Evolutionary conservation across 2,888 invertebrate genomes (phyloP).

Genomic region (Callinectes sapidus): DNA sequence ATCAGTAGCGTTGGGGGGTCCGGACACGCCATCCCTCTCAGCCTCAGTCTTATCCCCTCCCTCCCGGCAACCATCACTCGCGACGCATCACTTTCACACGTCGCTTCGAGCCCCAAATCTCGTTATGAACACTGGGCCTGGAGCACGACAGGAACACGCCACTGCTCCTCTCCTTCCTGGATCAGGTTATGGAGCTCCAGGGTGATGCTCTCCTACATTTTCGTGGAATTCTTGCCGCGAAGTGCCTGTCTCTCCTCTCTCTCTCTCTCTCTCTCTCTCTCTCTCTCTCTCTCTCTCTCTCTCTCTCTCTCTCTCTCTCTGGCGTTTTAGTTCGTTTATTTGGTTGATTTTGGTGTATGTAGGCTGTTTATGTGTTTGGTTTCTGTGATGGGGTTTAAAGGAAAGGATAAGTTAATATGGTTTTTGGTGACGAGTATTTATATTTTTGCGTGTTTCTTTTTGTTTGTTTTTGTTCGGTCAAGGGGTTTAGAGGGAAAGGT

Average conservation of each 20-base stretch:
- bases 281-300: neutral
- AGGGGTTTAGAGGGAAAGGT: no score
- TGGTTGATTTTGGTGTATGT: neutral
- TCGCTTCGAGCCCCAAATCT: conserved; percentile 26
- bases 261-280: neutral
- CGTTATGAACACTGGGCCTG: neutral
- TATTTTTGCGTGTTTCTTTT: no score
- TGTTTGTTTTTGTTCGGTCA: no score
- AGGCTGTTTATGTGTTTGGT: no score
- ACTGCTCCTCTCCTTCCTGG: neutral
- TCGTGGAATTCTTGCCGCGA: neutral
- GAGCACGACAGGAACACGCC: neutral
- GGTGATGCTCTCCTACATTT: neutral
- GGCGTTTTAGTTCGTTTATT: neutral
- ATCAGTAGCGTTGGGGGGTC: neutral
- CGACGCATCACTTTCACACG: neutral
- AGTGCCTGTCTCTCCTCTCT: neutral
- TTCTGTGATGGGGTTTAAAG: no score
- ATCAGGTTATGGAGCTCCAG: neutral
- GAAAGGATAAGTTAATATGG: no score
- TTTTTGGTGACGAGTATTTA: no score
- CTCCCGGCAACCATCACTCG: neutral
- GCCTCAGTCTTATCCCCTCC: neutral
- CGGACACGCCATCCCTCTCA: neutral
- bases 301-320: neutral